Conservation (phyloP, 2,113 vertebrate species). For the Mesocricetus auratus region DNA sequence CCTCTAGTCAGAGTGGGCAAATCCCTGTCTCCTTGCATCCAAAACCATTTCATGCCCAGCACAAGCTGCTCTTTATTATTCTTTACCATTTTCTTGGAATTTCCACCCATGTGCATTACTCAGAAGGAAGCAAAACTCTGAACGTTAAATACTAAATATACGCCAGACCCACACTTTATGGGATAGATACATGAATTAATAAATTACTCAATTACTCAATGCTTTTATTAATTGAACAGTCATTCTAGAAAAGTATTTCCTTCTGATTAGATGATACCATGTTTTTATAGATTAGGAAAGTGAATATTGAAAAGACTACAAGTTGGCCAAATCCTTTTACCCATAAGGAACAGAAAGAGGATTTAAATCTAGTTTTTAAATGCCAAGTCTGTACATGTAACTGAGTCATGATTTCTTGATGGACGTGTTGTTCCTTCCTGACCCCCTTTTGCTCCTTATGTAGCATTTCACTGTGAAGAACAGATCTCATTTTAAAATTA, state of each 20-base stretch:
- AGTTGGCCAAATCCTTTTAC: not conserved
- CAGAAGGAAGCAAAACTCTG: not conserved
- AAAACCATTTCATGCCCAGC: not conserved
- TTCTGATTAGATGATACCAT: constrained; percentile 40
- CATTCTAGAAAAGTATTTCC: not conserved
- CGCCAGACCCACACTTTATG: not conserved
- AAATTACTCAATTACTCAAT: constrained; percentile 18
- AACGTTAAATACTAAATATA: not conserved
- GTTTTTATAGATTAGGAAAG: constrained; percentile 24
- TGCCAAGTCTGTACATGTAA: not conserved
- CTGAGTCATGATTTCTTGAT: not conserved
- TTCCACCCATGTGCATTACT: not conserved
- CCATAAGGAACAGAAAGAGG: not conserved
- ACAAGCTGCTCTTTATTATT: not conserved
- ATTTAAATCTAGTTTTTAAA: constrained; percentile 11
- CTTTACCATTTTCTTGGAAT: not conserved
- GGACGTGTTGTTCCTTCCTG: not conserved
- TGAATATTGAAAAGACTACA: constrained; percentile 17
- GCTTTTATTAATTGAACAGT: not conserved
- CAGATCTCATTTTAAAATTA: not conserved
- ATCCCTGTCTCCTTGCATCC: not conserved
- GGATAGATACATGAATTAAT: not conserved
- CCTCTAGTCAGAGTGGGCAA: not conserved
- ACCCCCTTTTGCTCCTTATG: not conserved
- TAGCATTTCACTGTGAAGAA: not conserved